Evolutionary conservation across 92 coral and sea anemone species (phyloP).

Genomic region (Palythoa caribaeorum): DNA sequence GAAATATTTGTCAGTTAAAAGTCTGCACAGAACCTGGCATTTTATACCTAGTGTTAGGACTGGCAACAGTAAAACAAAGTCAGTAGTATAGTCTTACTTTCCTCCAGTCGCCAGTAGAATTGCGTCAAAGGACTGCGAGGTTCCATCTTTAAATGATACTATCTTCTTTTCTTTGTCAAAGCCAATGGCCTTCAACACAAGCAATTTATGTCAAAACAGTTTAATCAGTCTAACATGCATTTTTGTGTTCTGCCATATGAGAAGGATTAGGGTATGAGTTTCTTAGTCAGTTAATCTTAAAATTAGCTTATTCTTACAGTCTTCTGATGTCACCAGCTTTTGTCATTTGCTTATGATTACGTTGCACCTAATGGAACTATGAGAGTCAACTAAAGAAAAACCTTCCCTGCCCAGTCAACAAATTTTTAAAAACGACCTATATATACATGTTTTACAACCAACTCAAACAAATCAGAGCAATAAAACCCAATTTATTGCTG

Average conservation of each 20-base stretch:
- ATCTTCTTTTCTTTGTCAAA: constrained; percentile 76
- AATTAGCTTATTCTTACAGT: background rate
- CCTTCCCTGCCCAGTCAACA: background rate
- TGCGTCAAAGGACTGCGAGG: constrained; percentile 71
- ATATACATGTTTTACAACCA: background rate
- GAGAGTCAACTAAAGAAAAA: background rate
- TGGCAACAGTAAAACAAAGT: background rate
- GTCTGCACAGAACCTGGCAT: background rate
- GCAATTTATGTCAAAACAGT: background rate
- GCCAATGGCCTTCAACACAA: constrained; percentile 70
- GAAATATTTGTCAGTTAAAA: background rate
- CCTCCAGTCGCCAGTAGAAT: constrained; percentile 97
- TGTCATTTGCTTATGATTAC: no score
- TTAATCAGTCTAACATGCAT: background rate
- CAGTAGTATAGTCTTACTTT: constrained; percentile 67
- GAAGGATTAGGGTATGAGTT: background rate
- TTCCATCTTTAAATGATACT: constrained; percentile 78
- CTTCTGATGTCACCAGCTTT: no score
- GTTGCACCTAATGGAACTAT: no score
- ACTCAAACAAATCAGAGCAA: background rate
- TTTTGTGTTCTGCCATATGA: background rate
- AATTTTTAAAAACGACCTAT: background rate
- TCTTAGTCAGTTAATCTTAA: background rate
- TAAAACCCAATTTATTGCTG: no score
- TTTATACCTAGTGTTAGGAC: background rate